A percentile compares a stretch with the other conserved stretches of the same genome.
Conservation (phyloP, 2,113 vertebrate species). For the Oryzias woworae region DNA sequence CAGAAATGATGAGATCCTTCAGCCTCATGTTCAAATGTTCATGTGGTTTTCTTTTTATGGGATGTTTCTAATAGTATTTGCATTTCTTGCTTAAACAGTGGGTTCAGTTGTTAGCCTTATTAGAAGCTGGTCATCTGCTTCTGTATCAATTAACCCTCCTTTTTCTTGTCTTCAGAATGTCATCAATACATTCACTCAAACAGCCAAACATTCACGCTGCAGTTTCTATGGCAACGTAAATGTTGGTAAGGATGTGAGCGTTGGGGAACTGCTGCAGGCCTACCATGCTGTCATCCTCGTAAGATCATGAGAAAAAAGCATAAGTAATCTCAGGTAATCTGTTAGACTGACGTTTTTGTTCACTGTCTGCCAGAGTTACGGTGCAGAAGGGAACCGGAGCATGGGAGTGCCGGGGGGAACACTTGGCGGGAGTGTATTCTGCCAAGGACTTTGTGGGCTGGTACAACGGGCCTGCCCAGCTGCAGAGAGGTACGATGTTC, state of each 20-base stretch:
- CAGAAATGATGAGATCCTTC: too few relatives aligned
- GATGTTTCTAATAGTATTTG: too few relatives aligned
- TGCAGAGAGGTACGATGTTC: conserved; percentile 76
- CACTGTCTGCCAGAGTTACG: conserved; percentile 79
- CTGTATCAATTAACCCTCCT: too few relatives aligned
- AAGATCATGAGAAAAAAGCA: conserved; percentile 30
- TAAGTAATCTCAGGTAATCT: neutral
- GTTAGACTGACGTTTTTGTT: neutral
- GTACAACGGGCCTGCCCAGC: conserved; percentile 92
- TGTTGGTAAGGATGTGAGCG: conserved; percentile 83
- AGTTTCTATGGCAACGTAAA: conserved; percentile 85
- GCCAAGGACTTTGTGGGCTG: conserved; percentile 96
- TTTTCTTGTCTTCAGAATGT: conserved; percentile 82
- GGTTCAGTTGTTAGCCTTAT: too few relatives aligned
- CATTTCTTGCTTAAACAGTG: too few relatives aligned
- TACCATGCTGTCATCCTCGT: conserved; percentile 94
- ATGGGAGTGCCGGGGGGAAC: conserved; percentile 87
- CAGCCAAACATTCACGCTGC: conserved; percentile 83
- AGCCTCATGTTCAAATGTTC: too few relatives aligned
- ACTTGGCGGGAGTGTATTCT: conserved; percentile 81
- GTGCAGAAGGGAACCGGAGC: conserved; percentile 84
- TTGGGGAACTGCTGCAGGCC: conserved; percentile 82
- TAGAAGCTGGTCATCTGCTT: too few relatives aligned
- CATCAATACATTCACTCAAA: conserved; percentile 91
- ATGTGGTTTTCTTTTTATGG: too few relatives aligned